Evolutionary conservation across 2,797 vertebrate species (phyloP).

Genomic region (Sparidentex hasta): DNA sequence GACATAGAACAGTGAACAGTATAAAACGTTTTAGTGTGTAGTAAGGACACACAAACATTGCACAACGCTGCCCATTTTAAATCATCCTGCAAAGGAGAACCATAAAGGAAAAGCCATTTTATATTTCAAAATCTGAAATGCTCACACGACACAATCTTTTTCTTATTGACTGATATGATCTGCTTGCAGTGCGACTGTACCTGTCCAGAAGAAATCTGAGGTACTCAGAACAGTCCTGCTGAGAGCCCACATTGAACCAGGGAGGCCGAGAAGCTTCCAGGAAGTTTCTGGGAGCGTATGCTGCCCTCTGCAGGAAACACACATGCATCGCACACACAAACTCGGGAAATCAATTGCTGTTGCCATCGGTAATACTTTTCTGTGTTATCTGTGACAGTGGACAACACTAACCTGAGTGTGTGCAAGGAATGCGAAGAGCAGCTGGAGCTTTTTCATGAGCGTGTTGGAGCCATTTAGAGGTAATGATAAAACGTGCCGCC

Average conservation of each 20-base stretch:
- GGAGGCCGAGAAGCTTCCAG: conserved; percentile 96
- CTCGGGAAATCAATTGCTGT: neutral
- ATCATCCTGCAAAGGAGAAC: neutral
- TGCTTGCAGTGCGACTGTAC: conserved; percentile 76
- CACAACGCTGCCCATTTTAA: neutral
- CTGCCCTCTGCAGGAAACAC: conserved; percentile 90
- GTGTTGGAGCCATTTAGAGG: conserved; percentile 92
- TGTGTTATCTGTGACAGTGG: neutral
- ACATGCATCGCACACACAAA: conserved; percentile 1
- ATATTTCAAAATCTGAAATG: neutral
- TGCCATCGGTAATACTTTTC: neutral
- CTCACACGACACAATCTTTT: neutral
- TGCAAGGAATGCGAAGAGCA: conserved; percentile 97
- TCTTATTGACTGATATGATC: neutral
- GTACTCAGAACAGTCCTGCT: conserved; percentile 99
- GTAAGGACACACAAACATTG: neutral
- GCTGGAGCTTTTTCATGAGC: conserved; percentile 97
- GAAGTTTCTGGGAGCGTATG: conserved; percentile 94
- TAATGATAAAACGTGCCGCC: conserved; percentile 94
- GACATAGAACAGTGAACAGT: too few relatives aligned
- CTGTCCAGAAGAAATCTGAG: conserved; percentile 97
- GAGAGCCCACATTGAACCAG: conserved; percentile 95
- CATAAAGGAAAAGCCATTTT: neutral
- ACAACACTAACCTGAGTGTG: conserved; percentile 93
- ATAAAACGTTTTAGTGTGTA: too few relatives aligned